phyloP scores from a whole-genome alignment of 2,797 vertebrate species.

The Galago senegalensis region DNA sequence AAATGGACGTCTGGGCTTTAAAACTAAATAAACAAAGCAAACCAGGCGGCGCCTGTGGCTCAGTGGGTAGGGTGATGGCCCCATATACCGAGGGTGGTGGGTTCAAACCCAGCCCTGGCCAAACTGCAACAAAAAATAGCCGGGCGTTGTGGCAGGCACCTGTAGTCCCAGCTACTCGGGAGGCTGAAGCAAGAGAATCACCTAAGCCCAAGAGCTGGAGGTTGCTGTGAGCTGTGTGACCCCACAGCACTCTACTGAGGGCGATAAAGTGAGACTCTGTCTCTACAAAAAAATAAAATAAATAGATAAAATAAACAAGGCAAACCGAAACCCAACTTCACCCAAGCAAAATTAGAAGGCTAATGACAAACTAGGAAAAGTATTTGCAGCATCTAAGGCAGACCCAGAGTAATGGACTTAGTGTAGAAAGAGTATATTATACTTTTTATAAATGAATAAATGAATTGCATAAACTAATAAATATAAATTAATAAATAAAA shows the following conservation, averaged over 20 bases:
- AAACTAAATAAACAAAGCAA: slow-evolving; percentile 29
- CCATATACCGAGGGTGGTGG: too few relatives aligned
- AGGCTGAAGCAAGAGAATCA: too few relatives aligned
- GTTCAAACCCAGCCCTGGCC: too few relatives aligned
- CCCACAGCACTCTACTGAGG: too few relatives aligned
- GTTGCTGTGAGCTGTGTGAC: too few relatives aligned
- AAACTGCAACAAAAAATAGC: too few relatives aligned
- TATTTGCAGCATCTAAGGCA: slow-evolving; percentile 22
- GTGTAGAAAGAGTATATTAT: background rate
- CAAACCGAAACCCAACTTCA: background rate
- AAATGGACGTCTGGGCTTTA: background rate
- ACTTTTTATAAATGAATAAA: slow-evolving; percentile 28
- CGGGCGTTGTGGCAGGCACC: too few relatives aligned
- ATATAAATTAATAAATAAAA: background rate
- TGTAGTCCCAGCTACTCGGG: too few relatives aligned
- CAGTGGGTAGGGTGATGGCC: too few relatives aligned
- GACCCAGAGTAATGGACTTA: background rate
- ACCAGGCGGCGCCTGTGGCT: background rate
- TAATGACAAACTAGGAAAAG: slow-evolving; percentile 4
- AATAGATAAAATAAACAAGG: background rate
- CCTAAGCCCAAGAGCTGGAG: too few relatives aligned
- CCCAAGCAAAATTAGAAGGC: background rate
- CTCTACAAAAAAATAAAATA: too few relatives aligned
- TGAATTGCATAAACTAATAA: background rate
- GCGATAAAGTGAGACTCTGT: too few relatives aligned